Base-by-base conservation (phyloP, 2,797 vertebrate species). In the Percopsis omiscomaycus region DNA sequence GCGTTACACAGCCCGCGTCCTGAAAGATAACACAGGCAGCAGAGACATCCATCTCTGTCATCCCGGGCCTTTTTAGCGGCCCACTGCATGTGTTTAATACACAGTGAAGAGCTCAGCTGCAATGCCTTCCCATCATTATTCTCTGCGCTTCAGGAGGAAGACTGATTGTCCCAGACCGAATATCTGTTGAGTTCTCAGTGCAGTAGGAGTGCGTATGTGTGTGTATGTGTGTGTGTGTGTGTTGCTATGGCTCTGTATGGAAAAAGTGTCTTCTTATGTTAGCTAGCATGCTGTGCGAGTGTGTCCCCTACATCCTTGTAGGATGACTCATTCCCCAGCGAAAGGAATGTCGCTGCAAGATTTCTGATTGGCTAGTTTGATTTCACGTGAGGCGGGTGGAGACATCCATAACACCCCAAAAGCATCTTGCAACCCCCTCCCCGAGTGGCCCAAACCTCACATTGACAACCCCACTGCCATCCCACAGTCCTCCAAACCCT, bases 11-110 rank as follows among this genome's bases (percentile, higher is more conserved):
- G 77, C 15, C 68, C 66, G 79, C 79, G 79, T 73, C 78, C 62
- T 80, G 79, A 84, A 74, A 80, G 78, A 78, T 83, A 76, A 88
- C 79, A 78, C 83, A 80, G 59, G 71, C 71, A 27, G 74, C 73
- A n/a, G 73, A 59, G 53, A 71, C 83, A 82, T 86, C 66, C 42
- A 45, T 83, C 84, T 80, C 66, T 77, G 81, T 87, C 82, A 73
- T 68, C 67, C 67, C 10, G 0, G 28, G 56, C 42, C 65, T 27
- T 42, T 68, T 69, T 48, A 5, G 58, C 32, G 32, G 2, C 59
- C 27, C 50, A 52, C 73, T 1, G 62, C 45, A 62, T 59, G 72
- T 64, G 66, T 61, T 29, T 53, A 13, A 30, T 28, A 10, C 47
- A 13, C 47, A 15, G 4, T 8, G 2, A 48, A 10, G 47, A 52